Conservation (phyloP, 2,888 invertebrate species). For the Drosophila tanythrix region DNA sequence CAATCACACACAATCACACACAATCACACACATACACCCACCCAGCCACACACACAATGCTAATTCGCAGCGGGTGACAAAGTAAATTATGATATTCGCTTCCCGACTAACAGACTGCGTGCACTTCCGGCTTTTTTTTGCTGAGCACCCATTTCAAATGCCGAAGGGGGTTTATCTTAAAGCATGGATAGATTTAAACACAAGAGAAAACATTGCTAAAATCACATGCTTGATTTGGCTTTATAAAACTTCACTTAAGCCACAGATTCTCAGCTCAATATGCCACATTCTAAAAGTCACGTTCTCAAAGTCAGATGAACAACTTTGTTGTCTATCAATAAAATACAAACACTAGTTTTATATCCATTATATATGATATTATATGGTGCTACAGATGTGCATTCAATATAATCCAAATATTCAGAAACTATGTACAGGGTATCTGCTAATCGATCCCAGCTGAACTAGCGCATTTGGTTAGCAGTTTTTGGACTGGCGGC, state of each 20-base stretch:
- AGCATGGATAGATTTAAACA: background rate
- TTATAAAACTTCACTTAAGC: background rate
- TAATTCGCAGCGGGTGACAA: constrained; percentile 81
- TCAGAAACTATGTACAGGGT: background rate
- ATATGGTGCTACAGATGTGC: background rate
- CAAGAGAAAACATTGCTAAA: background rate
- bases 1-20: background rate
- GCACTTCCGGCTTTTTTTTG: constrained; percentile 63
- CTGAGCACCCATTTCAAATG: background rate
- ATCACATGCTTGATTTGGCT: background rate
- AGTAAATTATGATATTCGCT: constrained; percentile 81
- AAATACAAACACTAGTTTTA: background rate
- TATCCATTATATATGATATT: background rate
- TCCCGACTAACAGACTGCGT: constrained; percentile 80
- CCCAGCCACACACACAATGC: constrained; percentile 45
- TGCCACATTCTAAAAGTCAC: background rate
- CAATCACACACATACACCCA: constrained; percentile 22
- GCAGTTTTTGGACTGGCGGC: constrained; percentile 44
- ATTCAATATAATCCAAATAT: background rate
- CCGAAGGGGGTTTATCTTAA: background rate
- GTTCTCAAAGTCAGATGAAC: background rate
- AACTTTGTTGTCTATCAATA: background rate
- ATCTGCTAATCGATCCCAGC: constrained; percentile 1
- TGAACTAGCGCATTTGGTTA: constrained; percentile 30
- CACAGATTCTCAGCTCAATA: background rate